Conservation (phyloP, 2,113 vertebrate species). For the Muntiacus muntjak region DNA sequence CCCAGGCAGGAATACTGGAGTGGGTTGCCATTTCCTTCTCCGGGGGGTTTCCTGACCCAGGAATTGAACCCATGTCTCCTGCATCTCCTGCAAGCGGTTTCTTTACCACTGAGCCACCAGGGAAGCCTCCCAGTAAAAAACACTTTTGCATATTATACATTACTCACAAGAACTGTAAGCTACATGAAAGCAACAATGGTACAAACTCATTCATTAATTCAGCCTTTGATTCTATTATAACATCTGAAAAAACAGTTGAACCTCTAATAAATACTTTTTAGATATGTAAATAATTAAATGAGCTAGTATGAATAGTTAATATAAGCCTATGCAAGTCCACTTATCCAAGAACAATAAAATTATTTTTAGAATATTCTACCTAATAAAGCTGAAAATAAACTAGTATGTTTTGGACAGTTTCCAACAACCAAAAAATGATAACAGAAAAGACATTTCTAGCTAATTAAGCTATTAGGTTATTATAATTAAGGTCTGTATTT, state of each 20-base stretch:
- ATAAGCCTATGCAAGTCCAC: neutral
- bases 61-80: neutral
- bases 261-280: neutral
- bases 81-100: neutral
- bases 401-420: neutral
- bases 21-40: neutral
- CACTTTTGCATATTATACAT: neutral
- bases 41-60: neutral
- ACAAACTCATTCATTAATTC: neutral
- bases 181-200: neutral
- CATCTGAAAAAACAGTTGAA: neutral
- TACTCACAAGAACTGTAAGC: neutral
- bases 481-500: neutral
- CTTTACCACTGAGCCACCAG: neutral
- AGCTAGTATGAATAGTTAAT: constrained; percentile 16
- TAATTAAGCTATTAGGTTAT: constrained; percentile 6
- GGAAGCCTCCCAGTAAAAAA: neutral
- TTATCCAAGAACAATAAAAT: constrained; percentile 18
- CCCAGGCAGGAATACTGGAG: neutral
- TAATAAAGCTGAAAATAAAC: neutral
- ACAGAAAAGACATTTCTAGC: neutral
- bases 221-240: neutral
- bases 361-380: neutral
- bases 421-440: neutral
- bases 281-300: neutral